Evolutionary conservation across 1,140 invertebrate species (phyloP).

Genomic region (Drosophila truncata): DNA sequence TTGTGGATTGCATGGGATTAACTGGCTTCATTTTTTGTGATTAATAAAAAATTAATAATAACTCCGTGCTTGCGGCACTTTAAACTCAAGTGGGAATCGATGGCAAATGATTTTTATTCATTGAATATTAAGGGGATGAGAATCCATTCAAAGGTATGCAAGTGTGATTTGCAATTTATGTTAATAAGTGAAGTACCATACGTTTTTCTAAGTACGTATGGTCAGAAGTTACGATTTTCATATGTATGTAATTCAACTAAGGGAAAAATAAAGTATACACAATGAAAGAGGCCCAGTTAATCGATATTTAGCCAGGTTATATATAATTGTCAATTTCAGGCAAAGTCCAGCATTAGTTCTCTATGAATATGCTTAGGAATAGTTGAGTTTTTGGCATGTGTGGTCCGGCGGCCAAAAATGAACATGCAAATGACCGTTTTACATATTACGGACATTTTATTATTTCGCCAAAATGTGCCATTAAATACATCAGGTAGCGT

Average conservation of each 20-base stretch:
- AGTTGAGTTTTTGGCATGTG: conserved; percentile 57
- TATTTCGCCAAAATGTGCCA: conserved; percentile 69
- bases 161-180: not conserved
- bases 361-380: conserved; percentile 6
- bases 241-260: no score
- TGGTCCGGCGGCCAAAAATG: conserved; percentile 39
- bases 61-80: not conserved
- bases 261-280: no score
- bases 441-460: conserved; percentile 78
- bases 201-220: no score
- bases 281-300: no score
- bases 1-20: conserved; percentile 8
- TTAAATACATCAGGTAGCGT: conserved; percentile 66
- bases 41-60: conserved; percentile 30
- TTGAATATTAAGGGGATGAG: not conserved
- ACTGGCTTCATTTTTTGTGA: conserved; percentile 2
- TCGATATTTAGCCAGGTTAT: conserved; percentile 5
- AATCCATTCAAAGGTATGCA: not conserved
- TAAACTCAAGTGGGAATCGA: not conserved
- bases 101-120: not conserved
- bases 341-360: conserved; percentile 1
- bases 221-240: no score
- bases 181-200: no score
- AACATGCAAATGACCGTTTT: conserved; percentile 75
- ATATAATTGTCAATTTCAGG: conserved; percentile 53